Evolutionary conservation across 2,797 vertebrate species (phyloP).

Genomic region (Pelochelys cantorii): DNA sequence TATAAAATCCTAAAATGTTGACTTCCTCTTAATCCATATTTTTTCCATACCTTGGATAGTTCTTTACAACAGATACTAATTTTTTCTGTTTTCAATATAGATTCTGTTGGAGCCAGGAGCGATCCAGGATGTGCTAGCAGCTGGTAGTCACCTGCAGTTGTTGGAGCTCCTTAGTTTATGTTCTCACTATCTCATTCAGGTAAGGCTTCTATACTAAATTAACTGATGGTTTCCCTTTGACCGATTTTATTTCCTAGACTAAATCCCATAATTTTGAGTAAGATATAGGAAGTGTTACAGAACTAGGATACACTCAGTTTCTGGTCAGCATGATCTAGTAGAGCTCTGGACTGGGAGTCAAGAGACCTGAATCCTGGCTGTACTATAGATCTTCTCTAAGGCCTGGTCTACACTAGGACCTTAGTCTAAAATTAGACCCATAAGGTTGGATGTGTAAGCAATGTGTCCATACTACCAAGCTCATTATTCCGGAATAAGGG

Average conservation of each 20-base stretch:
- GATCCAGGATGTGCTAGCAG: slow-evolving; percentile 95
- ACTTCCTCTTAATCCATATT: not conserved
- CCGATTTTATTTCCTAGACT: not conserved
- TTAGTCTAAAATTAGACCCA: too few species aligned
- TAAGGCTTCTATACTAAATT: slow-evolving; percentile 54
- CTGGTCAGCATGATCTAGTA: not conserved
- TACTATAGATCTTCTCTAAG: not conserved
- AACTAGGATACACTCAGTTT: not conserved
- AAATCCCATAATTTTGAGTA: not conserved
- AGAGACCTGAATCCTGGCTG: not conserved
- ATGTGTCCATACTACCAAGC: too few species aligned
- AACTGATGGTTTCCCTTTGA: not conserved
- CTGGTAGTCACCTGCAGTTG: slow-evolving; percentile 96
- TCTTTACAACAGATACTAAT: slow-evolving; percentile 16
- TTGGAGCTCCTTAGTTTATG: slow-evolving; percentile 96
- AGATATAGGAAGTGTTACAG: not conserved
- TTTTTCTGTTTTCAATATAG: slow-evolving; percentile 81
- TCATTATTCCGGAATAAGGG: too few species aligned
- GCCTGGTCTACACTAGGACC: too few species aligned
- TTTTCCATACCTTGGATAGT: not conserved
- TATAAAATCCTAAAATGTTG: not conserved
- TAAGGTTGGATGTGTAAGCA: too few species aligned
- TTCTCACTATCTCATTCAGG: slow-evolving; percentile 96
- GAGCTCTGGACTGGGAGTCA: not conserved
- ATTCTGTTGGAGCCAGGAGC: slow-evolving; percentile 93